Evolutionary conservation across 2,113 vertebrate species (phyloP).

Genomic region (Vireo altiloquus): DNA sequence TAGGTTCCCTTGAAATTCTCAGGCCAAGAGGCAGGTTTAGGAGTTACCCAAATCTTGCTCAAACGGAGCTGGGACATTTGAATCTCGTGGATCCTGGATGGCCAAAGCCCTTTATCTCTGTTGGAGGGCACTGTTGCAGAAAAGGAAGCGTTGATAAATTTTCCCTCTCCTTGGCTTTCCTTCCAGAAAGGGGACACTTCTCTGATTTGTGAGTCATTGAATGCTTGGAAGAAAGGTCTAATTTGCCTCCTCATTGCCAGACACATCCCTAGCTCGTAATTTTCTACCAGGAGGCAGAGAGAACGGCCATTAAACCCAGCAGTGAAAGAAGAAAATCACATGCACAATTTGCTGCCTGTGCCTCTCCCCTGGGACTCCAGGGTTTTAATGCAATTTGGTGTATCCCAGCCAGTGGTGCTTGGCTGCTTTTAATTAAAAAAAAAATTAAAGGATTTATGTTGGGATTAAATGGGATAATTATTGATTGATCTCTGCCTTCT

Average conservation of each 20-base stretch:
- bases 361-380: constrained; percentile 1
- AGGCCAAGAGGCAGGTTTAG: background rate
- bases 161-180: background rate
- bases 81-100: background rate
- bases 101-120: background rate
- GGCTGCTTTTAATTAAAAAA: constrained; percentile 74
- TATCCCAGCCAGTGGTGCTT: constrained; percentile 47
- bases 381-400: constrained; percentile 54
- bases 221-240: background rate
- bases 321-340: constrained; percentile 48
- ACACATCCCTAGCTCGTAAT: constrained; percentile 9
- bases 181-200: background rate
- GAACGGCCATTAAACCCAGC: background rate
- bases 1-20: background rate
- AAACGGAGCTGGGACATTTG: background rate
- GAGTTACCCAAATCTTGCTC: background rate
- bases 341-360: constrained; percentile 37
- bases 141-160: background rate
- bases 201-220: background rate
- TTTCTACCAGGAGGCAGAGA: constrained; percentile 7
- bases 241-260: constrained; percentile 13
- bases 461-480: constrained; percentile 73
- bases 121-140: background rate
- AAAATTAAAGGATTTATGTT: constrained; percentile 72
- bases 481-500: constrained; percentile 71